Evolutionary conservation across 2,888 invertebrate genomes (phyloP).

Genomic region (Cephus pulcher): DNA sequence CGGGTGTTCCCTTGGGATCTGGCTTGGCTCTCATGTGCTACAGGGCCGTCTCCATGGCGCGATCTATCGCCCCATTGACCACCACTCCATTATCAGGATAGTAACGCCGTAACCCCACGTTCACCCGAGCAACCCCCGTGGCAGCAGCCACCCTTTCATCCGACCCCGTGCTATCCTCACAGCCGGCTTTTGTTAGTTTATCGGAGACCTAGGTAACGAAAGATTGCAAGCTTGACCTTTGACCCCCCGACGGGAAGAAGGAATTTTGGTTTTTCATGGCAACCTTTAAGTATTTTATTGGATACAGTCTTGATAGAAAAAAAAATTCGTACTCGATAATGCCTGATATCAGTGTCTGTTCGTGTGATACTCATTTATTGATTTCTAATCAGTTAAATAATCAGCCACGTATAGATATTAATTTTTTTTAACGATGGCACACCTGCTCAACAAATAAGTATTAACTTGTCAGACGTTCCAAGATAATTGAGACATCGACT

Average conservation of each 20-base stretch:
- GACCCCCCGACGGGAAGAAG: conserved; percentile 11
- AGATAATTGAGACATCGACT: neutral
- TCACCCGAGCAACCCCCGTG: conserved; percentile 31
- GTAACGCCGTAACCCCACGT: conserved; percentile 51
- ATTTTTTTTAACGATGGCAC: neutral
- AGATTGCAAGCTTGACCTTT: conserved; percentile 29
- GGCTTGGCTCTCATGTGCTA: conserved; percentile 43
- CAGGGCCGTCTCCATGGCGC: conserved; percentile 41
- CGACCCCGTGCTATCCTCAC: conserved; percentile 35
- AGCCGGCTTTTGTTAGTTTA: conserved; percentile 65
- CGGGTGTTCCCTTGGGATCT: conserved; percentile 41
- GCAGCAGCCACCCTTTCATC: conserved; percentile 19
- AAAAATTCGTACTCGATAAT: neutral
- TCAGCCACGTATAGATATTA: neutral
- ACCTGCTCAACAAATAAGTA: neutral
- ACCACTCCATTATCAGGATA: conserved; percentile 59
- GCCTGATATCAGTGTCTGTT: neutral
- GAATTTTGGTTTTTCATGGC: conserved; percentile 20
- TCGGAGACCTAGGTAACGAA: conserved; percentile 35
- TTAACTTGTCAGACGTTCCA: neutral
- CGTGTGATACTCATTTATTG: neutral
- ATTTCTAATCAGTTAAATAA: neutral
- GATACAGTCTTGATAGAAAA: neutral
- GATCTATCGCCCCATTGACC: conserved; percentile 60
- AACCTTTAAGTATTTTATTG: conserved; percentile 30